These are phyloP conservation scores for Habroteleia sp. DNA, from an alignment of 2,888 invertebrate genomes.

Conservation along the genomic window DNA sequence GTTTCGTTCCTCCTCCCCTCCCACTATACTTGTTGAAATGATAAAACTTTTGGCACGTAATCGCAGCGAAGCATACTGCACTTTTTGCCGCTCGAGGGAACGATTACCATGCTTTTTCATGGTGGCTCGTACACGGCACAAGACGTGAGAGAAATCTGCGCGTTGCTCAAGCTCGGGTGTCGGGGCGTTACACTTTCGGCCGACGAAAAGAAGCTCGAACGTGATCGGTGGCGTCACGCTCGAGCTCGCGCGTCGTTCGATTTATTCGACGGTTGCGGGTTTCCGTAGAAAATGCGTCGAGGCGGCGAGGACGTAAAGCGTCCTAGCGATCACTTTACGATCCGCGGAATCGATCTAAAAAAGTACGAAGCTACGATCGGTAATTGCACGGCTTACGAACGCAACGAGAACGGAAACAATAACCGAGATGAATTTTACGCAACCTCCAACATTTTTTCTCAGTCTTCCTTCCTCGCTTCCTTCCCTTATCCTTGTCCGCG, in stretches of 20 bases:
- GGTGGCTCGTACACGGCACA: constrained; percentile 10
- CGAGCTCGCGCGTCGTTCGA: constrained; percentile 25
- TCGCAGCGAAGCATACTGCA: constrained; percentile 51
- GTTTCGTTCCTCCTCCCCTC: no score
- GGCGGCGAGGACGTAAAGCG: constrained; percentile 14
- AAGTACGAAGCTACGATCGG: constrained; percentile 44
- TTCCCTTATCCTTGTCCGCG: constrained; percentile 4
- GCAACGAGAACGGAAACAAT: constrained; percentile 55
- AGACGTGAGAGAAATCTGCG: constrained; percentile 45
- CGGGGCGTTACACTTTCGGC: constrained; percentile 49
- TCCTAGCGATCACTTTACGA: constrained; percentile 47
- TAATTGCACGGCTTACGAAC: constrained; percentile 54
- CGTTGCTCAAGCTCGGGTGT: constrained; percentile 34
- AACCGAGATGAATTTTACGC: constrained; percentile 50
- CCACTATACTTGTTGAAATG: constrained; percentile 6
- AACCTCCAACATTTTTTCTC: constrained; percentile 5
- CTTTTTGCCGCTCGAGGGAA: constrained; percentile 38
- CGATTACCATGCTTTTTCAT: constrained; percentile 58
- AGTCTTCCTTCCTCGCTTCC: not conserved
- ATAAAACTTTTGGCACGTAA: constrained; percentile 52
- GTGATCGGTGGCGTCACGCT: constrained; percentile 56
- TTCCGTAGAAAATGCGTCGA: constrained; percentile 46
- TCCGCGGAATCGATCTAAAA: constrained; percentile 53
- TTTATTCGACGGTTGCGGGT: constrained; percentile 39
- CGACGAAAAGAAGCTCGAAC: constrained; percentile 56